These are phyloP conservation scores for Nemoura dubitans DNA, from an alignment of 2,888 invertebrate species.

Conservation along the genomic window DNA sequence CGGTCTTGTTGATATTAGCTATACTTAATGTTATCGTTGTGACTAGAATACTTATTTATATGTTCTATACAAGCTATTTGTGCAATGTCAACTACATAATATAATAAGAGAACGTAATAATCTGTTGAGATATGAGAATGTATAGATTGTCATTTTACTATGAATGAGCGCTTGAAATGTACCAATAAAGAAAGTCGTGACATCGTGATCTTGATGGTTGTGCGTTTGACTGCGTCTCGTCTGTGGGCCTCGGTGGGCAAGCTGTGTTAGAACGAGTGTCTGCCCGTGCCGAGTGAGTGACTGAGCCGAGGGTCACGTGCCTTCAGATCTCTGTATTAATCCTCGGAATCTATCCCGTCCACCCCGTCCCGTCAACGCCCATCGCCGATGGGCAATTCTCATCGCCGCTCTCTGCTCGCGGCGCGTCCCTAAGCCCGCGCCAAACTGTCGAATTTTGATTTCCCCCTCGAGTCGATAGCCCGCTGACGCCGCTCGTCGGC, in stretches of 20 bases:
- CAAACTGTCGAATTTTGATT: too few species aligned
- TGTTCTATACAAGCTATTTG: slow-evolving; percentile 30
- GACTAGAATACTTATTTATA: background rate
- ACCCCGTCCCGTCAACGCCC: background rate
- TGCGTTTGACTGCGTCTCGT: slow-evolving; percentile 24
- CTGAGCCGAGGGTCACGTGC: too few species aligned
- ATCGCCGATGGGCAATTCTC: background rate
- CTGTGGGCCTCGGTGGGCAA: too few species aligned
- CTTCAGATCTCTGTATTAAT: background rate
- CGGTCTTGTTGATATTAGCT: slow-evolving; percentile 36
- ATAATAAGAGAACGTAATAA: background rate
- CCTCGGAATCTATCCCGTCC: background rate
- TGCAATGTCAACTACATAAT: slow-evolving; percentile 19
- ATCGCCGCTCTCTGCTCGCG: too few species aligned
- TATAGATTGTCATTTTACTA: background rate
- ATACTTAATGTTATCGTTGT: slow-evolving; percentile 24
- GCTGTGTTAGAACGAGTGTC: too few species aligned
- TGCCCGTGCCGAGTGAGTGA: too few species aligned
- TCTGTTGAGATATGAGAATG: too few species aligned
- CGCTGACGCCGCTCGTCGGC: background rate
- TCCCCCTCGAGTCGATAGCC: too few species aligned
- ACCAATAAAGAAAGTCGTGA: background rate
- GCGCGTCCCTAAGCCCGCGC: too few species aligned
- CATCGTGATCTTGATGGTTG: background rate
- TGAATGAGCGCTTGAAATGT: slow-evolving; percentile 7